Evolutionary conservation across 2,113 vertebrate genomes (phyloP).

Genomic region (Aramus guarauna): DNA sequence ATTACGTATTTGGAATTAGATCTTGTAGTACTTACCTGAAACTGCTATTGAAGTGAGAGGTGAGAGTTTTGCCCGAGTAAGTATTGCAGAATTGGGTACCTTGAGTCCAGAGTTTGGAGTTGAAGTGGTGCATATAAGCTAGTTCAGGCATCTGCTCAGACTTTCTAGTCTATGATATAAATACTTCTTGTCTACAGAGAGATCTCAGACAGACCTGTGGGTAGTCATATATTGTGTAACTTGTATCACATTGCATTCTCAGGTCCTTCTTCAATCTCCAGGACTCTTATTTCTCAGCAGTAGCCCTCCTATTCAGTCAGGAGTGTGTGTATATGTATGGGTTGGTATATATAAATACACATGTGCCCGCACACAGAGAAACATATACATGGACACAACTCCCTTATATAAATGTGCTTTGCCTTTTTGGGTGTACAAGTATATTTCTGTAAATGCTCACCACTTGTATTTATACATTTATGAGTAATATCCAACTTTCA

Average conservation of each 20-base stretch:
- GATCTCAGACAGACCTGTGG: background rate
- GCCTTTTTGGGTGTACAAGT: background rate
- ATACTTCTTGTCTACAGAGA: background rate
- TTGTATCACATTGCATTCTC: background rate
- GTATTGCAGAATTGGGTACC: background rate
- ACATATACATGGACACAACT: background rate
- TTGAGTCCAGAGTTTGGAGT: background rate
- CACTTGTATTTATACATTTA: slow-evolving; percentile 19
- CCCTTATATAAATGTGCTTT: background rate
- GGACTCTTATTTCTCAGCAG: background rate
- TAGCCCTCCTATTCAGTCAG: background rate
- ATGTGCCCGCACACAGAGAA: background rate
- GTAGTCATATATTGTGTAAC: background rate
- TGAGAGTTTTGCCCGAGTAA: background rate
- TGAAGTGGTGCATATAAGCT: background rate
- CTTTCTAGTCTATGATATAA: background rate
- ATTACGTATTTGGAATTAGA: background rate
- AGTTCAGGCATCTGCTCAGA: background rate
- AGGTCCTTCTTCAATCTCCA: background rate
- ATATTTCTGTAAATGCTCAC: slow-evolving; percentile 3
- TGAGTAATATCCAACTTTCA: slow-evolving; percentile 1
- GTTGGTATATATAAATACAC: background rate
- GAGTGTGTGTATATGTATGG: background rate
- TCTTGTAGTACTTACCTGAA: background rate
- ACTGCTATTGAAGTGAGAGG: background rate